phyloP scores from a whole-genome alignment of 1,140 invertebrate species.

The Zophobas morio region DNA sequence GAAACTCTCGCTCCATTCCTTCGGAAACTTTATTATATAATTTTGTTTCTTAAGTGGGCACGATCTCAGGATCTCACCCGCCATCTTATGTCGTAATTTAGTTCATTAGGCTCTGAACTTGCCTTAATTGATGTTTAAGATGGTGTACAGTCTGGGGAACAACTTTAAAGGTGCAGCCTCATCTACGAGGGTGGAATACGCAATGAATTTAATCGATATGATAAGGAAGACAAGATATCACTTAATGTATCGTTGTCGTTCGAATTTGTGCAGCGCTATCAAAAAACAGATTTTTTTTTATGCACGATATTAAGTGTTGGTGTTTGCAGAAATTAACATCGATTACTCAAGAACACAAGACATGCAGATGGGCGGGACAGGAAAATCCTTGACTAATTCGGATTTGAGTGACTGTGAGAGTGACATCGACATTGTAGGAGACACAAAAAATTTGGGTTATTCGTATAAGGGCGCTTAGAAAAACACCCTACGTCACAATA shows the following conservation, averaged over 20 bases:
- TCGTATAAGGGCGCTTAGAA: constrained; percentile 58
- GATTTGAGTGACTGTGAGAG: constrained; percentile 66
- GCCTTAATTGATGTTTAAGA: constrained; percentile 53
- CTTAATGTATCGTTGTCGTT: too few species aligned
- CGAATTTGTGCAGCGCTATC: too few species aligned
- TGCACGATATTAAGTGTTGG: neutral
- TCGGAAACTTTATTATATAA: constrained; percentile 36
- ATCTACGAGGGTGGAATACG: neutral
- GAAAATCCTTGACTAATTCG: constrained; percentile 56
- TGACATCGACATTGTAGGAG: constrained; percentile 66
- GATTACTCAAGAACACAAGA: neutral
- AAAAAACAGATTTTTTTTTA: too few species aligned
- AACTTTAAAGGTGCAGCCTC: neutral
- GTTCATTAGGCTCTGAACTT: constrained; percentile 59
- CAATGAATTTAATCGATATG: neutral
- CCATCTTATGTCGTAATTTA: constrained; percentile 61
- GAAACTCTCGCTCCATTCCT: neutral
- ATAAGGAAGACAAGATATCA: too few species aligned
- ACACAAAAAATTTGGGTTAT: constrained; percentile 57
- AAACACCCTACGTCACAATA: neutral
- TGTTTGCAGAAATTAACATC: neutral
- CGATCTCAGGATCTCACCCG: constrained; percentile 49
- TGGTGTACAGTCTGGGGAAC: constrained; percentile 33
- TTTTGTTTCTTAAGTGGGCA: constrained; percentile 42
- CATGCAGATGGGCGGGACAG: constrained; percentile 35